Conservation (phyloP, 2,888 invertebrate genomes). For the Caenorhabditis drosophilae region DNA sequence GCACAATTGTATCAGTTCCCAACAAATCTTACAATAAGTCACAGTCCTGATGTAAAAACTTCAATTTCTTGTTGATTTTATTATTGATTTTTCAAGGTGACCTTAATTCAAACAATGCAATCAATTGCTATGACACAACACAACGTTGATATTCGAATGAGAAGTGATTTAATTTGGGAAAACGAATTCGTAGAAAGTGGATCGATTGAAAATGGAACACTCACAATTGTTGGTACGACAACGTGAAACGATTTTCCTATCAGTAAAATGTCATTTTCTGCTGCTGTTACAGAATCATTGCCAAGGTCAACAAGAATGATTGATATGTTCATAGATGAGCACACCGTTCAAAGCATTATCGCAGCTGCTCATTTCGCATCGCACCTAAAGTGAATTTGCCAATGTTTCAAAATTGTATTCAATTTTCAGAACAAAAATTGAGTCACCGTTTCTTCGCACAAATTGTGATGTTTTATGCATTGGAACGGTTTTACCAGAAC, state of each 20-base stretch:
- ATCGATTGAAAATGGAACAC: slow-evolving; percentile 38
- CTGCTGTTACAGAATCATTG: slow-evolving; percentile 39
- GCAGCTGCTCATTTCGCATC: slow-evolving; percentile 64
- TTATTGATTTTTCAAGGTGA: too few species aligned
- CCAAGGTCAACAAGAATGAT: slow-evolving; percentile 54
- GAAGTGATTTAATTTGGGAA: slow-evolving; percentile 53
- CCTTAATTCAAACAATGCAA: slow-evolving; percentile 56
- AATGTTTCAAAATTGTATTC: too few species aligned
- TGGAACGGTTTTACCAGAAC: slow-evolving; percentile 62
- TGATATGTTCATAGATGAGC: slow-evolving; percentile 64
- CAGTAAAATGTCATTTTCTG: too few species aligned
- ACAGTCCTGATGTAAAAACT: slow-evolving; percentile 49
- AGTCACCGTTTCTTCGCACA: slow-evolving; percentile 60
- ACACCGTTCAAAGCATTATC: slow-evolving; percentile 60
- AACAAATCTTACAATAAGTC: slow-evolving; percentile 52
- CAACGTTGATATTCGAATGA: slow-evolving; percentile 58
- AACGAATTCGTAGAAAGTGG: slow-evolving; percentile 49
- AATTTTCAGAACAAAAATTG: slow-evolving; percentile 56
- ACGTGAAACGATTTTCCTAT: too few species aligned
- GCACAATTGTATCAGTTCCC: slow-evolving; percentile 61
- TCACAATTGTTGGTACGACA: slow-evolving; percentile 38
- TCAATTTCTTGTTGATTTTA: too few species aligned
- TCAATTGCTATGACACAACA: slow-evolving; percentile 54
- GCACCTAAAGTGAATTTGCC: slow-evolving; percentile 43
- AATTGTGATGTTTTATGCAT: slow-evolving; percentile 65